These are phyloP conservation scores for Drosophila varians DNA, from an alignment of 1,140 invertebrate genomes.

Conservation along the genomic window DNA sequence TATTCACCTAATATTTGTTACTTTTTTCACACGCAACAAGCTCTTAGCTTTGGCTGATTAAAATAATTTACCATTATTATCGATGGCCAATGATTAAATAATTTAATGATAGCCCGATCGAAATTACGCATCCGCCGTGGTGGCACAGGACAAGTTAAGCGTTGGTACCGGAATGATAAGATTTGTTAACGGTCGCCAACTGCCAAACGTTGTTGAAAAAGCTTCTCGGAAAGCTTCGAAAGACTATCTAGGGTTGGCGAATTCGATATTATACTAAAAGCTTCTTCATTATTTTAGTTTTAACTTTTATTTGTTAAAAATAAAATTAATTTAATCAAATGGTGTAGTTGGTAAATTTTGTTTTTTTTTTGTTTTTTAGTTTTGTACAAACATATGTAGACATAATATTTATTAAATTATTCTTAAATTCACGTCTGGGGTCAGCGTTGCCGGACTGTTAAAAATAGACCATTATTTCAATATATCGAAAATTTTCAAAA, in stretches of 20 bases:
- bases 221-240: conserved; percentile 43
- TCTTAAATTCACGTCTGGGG: too few relatives aligned
- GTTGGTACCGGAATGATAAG: conserved; percentile 62
- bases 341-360: too few relatives aligned
- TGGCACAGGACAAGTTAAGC: conserved; percentile 43
- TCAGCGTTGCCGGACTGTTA: too few relatives aligned
- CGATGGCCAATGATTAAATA: background rate
- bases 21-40: background rate
- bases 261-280: background rate
- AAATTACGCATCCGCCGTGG: conserved; percentile 21
- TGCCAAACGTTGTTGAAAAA: conserved; percentile 27
- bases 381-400: too few relatives aligned
- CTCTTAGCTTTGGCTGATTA: background rate
- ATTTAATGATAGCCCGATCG: background rate
- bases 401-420: too few relatives aligned
- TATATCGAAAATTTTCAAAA: too few relatives aligned
- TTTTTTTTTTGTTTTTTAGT: too few relatives aligned
- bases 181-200: conserved; percentile 33
- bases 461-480: too few relatives aligned
- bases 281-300: background rate
- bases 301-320: too few relatives aligned
- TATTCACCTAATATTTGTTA: too few relatives aligned
- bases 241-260: conserved; percentile 1
- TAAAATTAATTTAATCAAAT: too few relatives aligned
- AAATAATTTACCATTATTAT: background rate